Percentiles rank a stretch among this genome's conserved stretches.
Evolutionary conservation across 2,888 invertebrate species (phyloP).

Genomic region (Liposcelis brunnea): DNA sequence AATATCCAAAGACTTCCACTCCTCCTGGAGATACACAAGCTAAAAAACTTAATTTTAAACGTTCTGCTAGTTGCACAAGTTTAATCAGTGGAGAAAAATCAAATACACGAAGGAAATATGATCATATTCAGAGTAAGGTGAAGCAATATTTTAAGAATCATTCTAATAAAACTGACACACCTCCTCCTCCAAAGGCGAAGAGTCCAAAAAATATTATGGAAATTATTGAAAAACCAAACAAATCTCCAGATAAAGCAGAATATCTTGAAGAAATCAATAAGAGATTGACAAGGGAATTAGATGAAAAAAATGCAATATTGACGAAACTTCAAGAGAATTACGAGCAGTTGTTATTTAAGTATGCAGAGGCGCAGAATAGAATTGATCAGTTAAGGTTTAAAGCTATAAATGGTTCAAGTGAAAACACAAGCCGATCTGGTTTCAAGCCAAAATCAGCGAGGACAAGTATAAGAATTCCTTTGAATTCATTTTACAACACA

Average conservation of each 20-base stretch:
- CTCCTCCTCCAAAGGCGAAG: not conserved
- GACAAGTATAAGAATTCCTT: not conserved
- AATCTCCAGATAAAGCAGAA: constrained; percentile 8
- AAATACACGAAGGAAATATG: constrained; percentile 17
- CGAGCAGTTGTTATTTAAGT: constrained; percentile 14
- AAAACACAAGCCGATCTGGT: not conserved
- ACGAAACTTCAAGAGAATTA: constrained; percentile 15
- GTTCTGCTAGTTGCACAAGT: constrained; percentile 18
- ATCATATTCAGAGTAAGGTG: constrained; percentile 20
- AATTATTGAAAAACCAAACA: too few species aligned
- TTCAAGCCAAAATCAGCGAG: not conserved
- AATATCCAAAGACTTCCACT: too few species aligned
- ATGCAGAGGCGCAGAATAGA: constrained; percentile 16
- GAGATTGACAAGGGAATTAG: constrained; percentile 13
- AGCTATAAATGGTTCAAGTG: not conserved
- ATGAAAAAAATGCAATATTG: constrained; percentile 15
- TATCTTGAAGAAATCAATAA: constrained; percentile 6
- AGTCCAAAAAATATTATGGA: not conserved
- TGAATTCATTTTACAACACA: not conserved
- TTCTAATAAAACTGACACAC: constrained; percentile 1
- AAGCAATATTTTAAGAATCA: constrained; percentile 18
- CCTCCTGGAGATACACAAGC: too few species aligned
- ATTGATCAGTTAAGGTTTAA: constrained; percentile 15
- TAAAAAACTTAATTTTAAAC: constrained; percentile 19
- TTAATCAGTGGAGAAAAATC: constrained; percentile 12